Evolutionary conservation across 2,888 invertebrate genomes (phyloP).

Genomic region (Tiliacea aurago): DNA sequence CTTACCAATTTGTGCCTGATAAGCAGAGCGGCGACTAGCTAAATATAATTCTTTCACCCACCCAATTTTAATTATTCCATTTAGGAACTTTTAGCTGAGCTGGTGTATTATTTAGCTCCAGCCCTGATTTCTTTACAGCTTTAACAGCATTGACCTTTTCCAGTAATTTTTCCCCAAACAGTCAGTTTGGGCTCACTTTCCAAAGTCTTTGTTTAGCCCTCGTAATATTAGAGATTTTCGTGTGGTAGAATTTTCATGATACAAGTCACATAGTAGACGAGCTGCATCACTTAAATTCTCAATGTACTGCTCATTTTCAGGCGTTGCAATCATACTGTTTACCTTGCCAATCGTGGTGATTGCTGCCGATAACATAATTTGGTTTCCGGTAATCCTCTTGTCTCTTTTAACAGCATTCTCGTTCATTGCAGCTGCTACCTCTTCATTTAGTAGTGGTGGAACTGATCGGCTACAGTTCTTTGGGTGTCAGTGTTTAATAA

Average conservation of each 20-base stretch:
- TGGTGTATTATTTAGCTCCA: not conserved
- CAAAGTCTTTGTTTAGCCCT: constrained; percentile 14
- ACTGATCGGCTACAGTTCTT: constrained; percentile 7
- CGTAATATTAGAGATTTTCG: constrained; percentile 14
- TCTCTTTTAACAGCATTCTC: not conserved
- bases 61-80: no score
- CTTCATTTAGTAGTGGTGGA: not conserved
- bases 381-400: not conserved
- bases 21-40: no score
- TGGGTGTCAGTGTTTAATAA: not conserved
- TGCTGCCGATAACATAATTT: not conserved
- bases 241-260: constrained; percentile 1
- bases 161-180: not conserved
- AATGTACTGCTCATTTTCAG: not conserved
- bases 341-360: constrained; percentile 12
- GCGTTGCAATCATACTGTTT: not conserved
- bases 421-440: not conserved
- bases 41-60: no score
- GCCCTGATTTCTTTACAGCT: not conserved
- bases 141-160: not conserved
- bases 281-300: constrained; percentile 20
- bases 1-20: no score
- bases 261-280: constrained; percentile 3
- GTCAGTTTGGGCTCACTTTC: not conserved
- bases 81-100: not conserved